These are phyloP conservation scores for Crotalus helleri DNA, from an alignment of 2,113 vertebrate species.

Conservation along the genomic window DNA sequence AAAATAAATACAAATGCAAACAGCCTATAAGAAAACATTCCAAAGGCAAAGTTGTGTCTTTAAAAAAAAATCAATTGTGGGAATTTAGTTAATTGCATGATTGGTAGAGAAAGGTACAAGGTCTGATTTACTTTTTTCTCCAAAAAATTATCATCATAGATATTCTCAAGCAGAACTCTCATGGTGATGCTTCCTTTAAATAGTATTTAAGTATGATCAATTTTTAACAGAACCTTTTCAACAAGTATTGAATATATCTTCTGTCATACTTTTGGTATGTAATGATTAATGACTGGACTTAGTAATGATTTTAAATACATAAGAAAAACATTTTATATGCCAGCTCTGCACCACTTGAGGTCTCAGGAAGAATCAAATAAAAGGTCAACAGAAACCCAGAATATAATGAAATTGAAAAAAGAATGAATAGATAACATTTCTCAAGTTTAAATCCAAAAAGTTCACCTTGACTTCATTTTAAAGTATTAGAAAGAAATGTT, in stretches of 20 bases:
- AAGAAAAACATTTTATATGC: not conserved
- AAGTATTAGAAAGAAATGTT: not conserved
- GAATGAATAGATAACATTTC: not conserved
- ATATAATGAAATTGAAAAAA: not conserved
- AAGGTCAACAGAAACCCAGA: conserved; percentile 8
- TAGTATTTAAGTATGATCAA: conserved; percentile 51
- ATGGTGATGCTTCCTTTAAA: conserved; percentile 55
- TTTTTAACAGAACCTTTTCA: conserved; percentile 46
- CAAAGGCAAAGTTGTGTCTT: conserved; percentile 30
- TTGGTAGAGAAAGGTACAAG: conserved; percentile 38
- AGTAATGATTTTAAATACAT: not conserved
- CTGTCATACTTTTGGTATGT: not conserved
- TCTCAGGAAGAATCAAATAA: not conserved
- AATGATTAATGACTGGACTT: conserved; percentile 2
- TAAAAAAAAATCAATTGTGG: conserved; percentile 38
- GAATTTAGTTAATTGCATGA: conserved; percentile 49
- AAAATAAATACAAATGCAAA: conserved; percentile 40
- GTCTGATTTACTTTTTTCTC: conserved; percentile 55
- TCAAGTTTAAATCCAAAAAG: not conserved
- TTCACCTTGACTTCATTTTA: not conserved
- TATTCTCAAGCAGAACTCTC: conserved; percentile 48
- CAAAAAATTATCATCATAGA: conserved; percentile 49
- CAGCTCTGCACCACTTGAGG: not conserved
- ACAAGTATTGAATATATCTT: conserved; percentile 8
- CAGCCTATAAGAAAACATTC: conserved; percentile 51